Base-by-base conservation (phyloP, 2,888 invertebrate species). In the Trissoscelio sp. region DNA sequence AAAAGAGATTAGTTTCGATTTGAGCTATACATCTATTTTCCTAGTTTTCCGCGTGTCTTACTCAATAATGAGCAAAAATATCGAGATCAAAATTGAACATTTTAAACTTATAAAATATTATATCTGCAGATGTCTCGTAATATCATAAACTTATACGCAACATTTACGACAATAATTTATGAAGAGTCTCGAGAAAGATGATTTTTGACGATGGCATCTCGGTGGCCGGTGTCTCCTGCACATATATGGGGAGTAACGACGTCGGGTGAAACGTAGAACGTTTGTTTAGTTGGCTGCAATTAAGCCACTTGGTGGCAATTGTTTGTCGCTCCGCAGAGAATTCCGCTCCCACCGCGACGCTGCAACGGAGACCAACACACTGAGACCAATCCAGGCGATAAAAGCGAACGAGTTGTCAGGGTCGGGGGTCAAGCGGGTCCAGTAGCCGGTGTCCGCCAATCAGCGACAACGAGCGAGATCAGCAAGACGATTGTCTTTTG, bases 291-390 rank as follows among this genome's bases (percentile, higher is more conserved):
- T 91, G 89, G 89, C 89, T 88, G 90, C 90, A 91, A 91, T 91
- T 91, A 91, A 91, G 91, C 91, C 91, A 91, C 91, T 91, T 91
- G 91, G 89, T 90, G 89, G 90, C 91, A 91, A 91, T 91, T 91
- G 91, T 91, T 91, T 91, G 91, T 91, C 91, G 91, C 91, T 91
- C 90, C 88, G 90, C 90, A 90, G 86, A 91, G 90, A 91, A 91
- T 91, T 91, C 90, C 90, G 89, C 90, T 89, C 90, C 90, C 89
- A 89, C 86, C 88, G 88, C 86, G 85, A 37, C 75, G 70, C 73
- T 79, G 83, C 77, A 67, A 72, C 67, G 82, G 57, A 62, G 88
- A 87, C 86, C 87, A 84, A 82, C 84, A 87, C 87, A 85, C 86
- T 85, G 87, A 86, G 86, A 87, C 85, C 86, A 88, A 89, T 87